A percentile compares a stretch with the other conserved stretches of the same genome.
Evolutionary conservation across 2,888 invertebrate species (phyloP).

Genomic region (Drosophila affinis): DNA sequence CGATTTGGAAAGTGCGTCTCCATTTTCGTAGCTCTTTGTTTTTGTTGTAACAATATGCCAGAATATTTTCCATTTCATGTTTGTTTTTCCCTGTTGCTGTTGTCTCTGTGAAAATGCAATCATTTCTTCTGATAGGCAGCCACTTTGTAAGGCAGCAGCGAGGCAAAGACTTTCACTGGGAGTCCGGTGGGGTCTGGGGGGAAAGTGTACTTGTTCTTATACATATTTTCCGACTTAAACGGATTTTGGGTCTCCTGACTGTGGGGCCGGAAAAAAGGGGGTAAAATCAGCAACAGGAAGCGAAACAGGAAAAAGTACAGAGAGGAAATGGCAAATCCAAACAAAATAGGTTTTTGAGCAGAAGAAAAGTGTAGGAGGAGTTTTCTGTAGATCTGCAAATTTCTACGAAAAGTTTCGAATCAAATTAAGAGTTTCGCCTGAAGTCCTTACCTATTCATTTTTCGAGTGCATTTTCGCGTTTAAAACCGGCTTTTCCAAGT

Average conservation of each 20-base stretch:
- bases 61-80: slow-evolving; percentile 33
- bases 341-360: slow-evolving; percentile 5
- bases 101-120: slow-evolving; percentile 76
- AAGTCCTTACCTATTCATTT: too few species aligned
- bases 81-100: slow-evolving; percentile 27
- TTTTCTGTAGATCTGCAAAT: neutral
- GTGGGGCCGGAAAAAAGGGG: slow-evolving; percentile 7
- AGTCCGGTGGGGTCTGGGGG: slow-evolving; percentile 7
- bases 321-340: slow-evolving; percentile 23
- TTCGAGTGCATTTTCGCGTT: too few species aligned
- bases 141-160: slow-evolving; percentile 59
- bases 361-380: neutral
- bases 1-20: slow-evolving; percentile 75
- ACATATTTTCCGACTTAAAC: slow-evolving; percentile 48
- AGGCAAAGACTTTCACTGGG: slow-evolving; percentile 44
- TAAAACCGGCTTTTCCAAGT: too few species aligned
- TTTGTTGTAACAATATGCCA: slow-evolving; percentile 70
- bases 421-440: neutral
- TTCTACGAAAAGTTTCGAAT: neutral
- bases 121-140: slow-evolving; percentile 64
- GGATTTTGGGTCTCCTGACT: slow-evolving; percentile 35
- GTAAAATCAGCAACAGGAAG: slow-evolving; percentile 15
- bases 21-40: slow-evolving; percentile 28
- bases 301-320: slow-evolving; percentile 15
- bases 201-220: slow-evolving; percentile 60